phyloP scores from a whole-genome alignment of 1,140 invertebrate genomes.

The Drosophila nigrodunni region DNA sequence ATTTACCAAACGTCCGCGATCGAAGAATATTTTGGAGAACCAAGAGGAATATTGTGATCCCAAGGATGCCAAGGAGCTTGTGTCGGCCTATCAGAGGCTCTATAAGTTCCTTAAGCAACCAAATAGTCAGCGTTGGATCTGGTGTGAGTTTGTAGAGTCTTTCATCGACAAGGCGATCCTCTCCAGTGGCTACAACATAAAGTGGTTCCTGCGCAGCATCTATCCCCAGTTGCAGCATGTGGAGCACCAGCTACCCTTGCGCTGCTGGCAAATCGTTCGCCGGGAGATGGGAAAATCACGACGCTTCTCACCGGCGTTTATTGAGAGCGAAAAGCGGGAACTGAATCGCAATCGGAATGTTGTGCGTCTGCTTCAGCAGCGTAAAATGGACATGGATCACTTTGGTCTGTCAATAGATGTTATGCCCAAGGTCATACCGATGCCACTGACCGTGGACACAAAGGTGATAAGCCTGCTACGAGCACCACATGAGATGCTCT shows the following conservation, averaged over 20 bases:
- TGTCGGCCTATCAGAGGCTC: slow-evolving; percentile 6
- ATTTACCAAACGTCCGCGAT: slow-evolving; percentile 12
- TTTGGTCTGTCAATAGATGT: slow-evolving; percentile 3
- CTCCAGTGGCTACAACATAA: slow-evolving; percentile 33
- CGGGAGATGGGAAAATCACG: slow-evolving; percentile 58
- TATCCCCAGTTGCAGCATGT: slow-evolving; percentile 11
- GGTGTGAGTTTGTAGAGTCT: slow-evolving; percentile 60
- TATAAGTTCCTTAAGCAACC: slow-evolving; percentile 39
- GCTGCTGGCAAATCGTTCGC: slow-evolving; percentile 56
- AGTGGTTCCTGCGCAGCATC: slow-evolving; percentile 27
- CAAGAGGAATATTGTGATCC: background rate
- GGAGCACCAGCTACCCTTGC: slow-evolving; percentile 36
- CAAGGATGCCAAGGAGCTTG: background rate
- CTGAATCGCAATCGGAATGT: slow-evolving; percentile 15
- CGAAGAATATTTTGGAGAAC: background rate
- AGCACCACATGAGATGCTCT: background rate
- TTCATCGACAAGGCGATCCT: slow-evolving; percentile 45
- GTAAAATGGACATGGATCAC: background rate
- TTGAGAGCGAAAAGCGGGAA: slow-evolving; percentile 33
- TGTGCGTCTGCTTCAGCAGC: slow-evolving; percentile 47
- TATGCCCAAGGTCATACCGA: slow-evolving; percentile 42
- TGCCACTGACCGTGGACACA: slow-evolving; percentile 30
- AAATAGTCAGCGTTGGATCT: slow-evolving; percentile 54
- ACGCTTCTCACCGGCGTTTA: slow-evolving; percentile 56
- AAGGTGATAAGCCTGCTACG: slow-evolving; percentile 40